phyloP scores from a whole-genome alignment of 2,113 vertebrate genomes.

The Pygathrix nemaeus region DNA sequence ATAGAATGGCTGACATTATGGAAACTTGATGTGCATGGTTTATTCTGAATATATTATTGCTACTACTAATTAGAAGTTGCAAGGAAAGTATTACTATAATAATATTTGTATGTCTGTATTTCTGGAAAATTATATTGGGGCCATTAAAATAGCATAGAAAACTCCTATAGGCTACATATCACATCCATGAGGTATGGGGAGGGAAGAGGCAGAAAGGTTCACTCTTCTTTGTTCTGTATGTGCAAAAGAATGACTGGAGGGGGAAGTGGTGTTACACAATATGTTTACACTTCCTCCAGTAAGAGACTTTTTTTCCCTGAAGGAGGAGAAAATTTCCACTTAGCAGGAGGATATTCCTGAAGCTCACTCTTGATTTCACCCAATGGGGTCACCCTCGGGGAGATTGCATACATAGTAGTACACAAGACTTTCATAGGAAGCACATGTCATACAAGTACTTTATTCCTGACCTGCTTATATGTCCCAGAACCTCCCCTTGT shows the following conservation, averaged over 20 bases:
- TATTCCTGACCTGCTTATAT: neutral
- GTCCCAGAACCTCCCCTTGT: neutral
- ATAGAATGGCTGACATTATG: neutral
- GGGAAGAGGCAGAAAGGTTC: neutral
- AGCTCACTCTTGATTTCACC: neutral
- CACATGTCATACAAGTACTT: neutral
- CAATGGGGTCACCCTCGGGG: accelerated
- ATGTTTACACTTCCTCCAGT: neutral
- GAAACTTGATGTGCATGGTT: neutral
- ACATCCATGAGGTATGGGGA: neutral
- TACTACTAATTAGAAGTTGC: neutral
- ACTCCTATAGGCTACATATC: too few relatives aligned
- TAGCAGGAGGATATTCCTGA: neutral
- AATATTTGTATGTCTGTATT: neutral
- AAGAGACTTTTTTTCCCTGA: neutral
- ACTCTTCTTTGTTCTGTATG: neutral
- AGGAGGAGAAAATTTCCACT: accelerated
- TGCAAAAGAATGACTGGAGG: neutral
- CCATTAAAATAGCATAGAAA: neutral
- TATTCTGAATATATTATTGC: neutral
- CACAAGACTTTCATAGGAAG: neutral
- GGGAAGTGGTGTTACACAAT: neutral
- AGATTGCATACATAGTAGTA: neutral
- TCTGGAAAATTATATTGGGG: neutral
- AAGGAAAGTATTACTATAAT: neutral